A percentile compares a stretch with the other conserved stretches of the same genome.
These are phyloP conservation scores for Podabrus alpinus DNA, from an alignment of 2,888 invertebrate genomes.

Conservation along the genomic window DNA sequence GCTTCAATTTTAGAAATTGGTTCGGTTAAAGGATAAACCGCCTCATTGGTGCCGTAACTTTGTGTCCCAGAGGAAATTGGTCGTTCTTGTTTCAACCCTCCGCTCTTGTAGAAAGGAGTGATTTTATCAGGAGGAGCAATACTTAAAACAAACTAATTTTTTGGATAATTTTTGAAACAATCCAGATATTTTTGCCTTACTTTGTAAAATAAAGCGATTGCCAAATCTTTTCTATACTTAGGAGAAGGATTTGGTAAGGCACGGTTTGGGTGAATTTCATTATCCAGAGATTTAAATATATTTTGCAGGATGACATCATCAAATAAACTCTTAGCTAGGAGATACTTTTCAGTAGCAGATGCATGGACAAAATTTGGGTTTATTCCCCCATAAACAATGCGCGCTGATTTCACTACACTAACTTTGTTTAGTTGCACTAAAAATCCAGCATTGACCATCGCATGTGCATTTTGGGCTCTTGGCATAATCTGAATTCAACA, in stretches of 20 bases:
- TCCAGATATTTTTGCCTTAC: conserved; percentile 47
- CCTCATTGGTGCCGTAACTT: conserved; percentile 69
- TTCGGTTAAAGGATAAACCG: conserved; percentile 73
- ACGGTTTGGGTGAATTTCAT: conserved; percentile 67
- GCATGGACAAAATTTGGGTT: conserved; percentile 59
- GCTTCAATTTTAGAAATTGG: conserved; percentile 77
- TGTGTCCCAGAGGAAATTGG: conserved; percentile 70
- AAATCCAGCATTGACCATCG: conserved; percentile 75
- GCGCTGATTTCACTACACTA: conserved; percentile 55
- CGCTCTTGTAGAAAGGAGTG: conserved; percentile 59
- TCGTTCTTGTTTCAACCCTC: conserved; percentile 64
- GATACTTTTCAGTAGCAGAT: conserved; percentile 55
- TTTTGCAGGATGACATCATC: conserved; percentile 52
- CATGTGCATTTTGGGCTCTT: conserved; percentile 71
- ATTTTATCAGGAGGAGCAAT: conserved; percentile 60
- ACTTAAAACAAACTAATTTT: conserved; percentile 60
- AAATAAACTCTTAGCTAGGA: conserved; percentile 52
- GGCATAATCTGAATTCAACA: conserved; percentile 62
- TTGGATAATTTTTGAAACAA: too few species aligned
- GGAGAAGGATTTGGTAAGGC: conserved; percentile 69
- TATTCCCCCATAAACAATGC: conserved; percentile 69
- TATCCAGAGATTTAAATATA: conserved; percentile 55
- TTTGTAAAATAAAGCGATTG: conserved; percentile 78
- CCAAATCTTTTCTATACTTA: conserved; percentile 70
- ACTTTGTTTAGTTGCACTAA: conserved; percentile 61